Evolutionary conservation across 2,888 invertebrate genomes (phyloP).

Genomic region (Athetis lepigone): DNA sequence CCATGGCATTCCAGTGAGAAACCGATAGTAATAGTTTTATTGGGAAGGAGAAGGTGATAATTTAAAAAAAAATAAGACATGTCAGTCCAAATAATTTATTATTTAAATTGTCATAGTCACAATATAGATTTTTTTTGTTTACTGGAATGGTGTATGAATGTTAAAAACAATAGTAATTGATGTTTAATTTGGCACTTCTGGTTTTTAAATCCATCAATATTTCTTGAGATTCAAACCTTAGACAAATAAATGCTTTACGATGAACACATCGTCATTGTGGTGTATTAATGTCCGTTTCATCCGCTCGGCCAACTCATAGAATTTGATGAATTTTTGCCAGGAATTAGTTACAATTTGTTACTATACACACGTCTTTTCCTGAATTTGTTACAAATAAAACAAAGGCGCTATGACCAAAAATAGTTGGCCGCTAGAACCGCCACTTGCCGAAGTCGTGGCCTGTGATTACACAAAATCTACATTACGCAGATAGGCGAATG

Average conservation of each 20-base stretch:
- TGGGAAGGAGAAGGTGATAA: background rate
- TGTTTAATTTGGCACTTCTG: slow-evolving; percentile 84
- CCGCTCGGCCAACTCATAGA: too few species aligned
- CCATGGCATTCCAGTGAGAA: too few species aligned
- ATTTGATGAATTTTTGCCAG: too few species aligned
- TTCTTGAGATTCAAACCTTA: slow-evolving; percentile 83
- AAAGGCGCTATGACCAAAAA: too few species aligned
- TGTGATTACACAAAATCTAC: too few species aligned
- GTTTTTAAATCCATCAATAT: slow-evolving; percentile 73
- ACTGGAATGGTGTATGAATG: slow-evolving; percentile 85
- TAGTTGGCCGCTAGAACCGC: too few species aligned
- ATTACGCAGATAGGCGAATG: too few species aligned
- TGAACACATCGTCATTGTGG: slow-evolving; percentile 65
- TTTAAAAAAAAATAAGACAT: slow-evolving; percentile 60
- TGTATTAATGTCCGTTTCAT: too few species aligned
- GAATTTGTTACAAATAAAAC: too few species aligned
- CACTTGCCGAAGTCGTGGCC: too few species aligned
- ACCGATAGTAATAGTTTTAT: background rate
- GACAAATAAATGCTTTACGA: slow-evolving; percentile 83
- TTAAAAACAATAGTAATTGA: slow-evolving; percentile 72
- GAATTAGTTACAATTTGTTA: too few species aligned
- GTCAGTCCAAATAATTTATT: slow-evolving; percentile 89
- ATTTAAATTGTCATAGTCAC: slow-evolving; percentile 78
- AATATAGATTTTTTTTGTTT: slow-evolving; percentile 75
- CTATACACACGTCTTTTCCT: too few species aligned